A percentile compares a stretch with the other conserved stretches of the same genome.
Evolutionary conservation across 2,113 vertebrate species (phyloP).

Genomic region (Gnathonemus echidnorhynchus): DNA sequence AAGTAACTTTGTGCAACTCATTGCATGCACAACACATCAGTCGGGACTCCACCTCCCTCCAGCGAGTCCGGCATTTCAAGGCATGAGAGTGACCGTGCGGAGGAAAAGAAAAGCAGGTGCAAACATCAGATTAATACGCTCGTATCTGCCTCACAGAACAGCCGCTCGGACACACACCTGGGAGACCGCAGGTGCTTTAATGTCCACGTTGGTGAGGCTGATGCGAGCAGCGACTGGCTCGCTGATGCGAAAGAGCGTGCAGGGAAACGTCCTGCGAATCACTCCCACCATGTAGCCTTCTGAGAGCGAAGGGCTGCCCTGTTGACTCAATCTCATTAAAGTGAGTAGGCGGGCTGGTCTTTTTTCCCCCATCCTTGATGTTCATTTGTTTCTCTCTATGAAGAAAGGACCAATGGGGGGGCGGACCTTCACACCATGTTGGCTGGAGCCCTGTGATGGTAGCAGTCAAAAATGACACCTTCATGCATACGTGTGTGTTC

Average conservation of each 20-base stretch:
- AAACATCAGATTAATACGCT: background rate
- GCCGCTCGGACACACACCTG: background rate
- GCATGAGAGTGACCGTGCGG: background rate
- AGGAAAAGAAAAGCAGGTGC: background rate
- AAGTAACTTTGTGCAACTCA: background rate
- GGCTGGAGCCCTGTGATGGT: background rate
- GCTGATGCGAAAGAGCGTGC: background rate
- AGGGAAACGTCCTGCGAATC: background rate
- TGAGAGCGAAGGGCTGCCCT: background rate
- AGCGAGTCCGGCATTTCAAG: background rate
- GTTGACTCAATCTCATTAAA: background rate
- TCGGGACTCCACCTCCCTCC: background rate
- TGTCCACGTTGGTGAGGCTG: background rate
- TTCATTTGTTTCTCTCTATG: background rate
- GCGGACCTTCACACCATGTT: background rate
- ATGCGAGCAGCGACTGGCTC: background rate
- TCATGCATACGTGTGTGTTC: background rate
- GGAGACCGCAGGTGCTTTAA: background rate
- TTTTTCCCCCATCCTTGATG: background rate
- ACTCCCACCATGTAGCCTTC: background rate
- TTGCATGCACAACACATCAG: background rate
- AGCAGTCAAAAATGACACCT: background rate
- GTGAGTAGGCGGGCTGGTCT: background rate
- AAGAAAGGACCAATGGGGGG: background rate
- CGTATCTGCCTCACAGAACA: background rate